Base-by-base conservation (phyloP, 2,888 invertebrate genomes). In the Idaea aversata region DNA sequence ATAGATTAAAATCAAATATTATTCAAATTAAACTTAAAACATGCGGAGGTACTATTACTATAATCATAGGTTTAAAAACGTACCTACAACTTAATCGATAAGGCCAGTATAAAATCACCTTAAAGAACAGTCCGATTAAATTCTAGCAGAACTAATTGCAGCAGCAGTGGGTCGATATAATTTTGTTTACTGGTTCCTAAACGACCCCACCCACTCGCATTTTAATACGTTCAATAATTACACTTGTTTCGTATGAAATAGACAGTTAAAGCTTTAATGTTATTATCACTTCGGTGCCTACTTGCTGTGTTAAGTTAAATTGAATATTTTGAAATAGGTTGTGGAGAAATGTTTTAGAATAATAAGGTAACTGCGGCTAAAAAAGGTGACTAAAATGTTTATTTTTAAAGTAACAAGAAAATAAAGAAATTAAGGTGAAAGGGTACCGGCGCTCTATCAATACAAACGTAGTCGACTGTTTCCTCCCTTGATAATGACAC, bases 181-280 rank as follows among this genome's bases (percentile, higher is more conserved):
- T 91, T 92, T 86, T 91, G 91, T 93, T 92, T 92, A 90, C 90
- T 89, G 88, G 88, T 84, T 88, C 91, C 90, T 91, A 92, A 90
- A 90, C 83, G 90, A 86, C 85, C 86, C 90, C 88, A 88, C 90
- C 91, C 86, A 89, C 87, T 84, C 79, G 82, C 77, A 82, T 84
- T 84, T 88, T 83, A 84, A 85, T 85, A 83, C 78, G 77, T 79
- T 78, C 78, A 80, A 75, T 83, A 84, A 85, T 85, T 85, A 82
- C 76, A 73, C 71, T 75, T 67, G 65, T 72, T 68, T 63, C 47
- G 47, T 47, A 47, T 47, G 47, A 47, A 47, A 47, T 47, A 10
- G 10, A 47, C 47, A 47, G 47, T 47, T 47, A 47, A 47, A 47
- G 13, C 47, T 47, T 47, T 47, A 47, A 47, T 47, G 47, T 6